These are phyloP conservation scores for Danio kyathit DNA, from an alignment of 2,797 vertebrate species.

Conservation along the genomic window DNA sequence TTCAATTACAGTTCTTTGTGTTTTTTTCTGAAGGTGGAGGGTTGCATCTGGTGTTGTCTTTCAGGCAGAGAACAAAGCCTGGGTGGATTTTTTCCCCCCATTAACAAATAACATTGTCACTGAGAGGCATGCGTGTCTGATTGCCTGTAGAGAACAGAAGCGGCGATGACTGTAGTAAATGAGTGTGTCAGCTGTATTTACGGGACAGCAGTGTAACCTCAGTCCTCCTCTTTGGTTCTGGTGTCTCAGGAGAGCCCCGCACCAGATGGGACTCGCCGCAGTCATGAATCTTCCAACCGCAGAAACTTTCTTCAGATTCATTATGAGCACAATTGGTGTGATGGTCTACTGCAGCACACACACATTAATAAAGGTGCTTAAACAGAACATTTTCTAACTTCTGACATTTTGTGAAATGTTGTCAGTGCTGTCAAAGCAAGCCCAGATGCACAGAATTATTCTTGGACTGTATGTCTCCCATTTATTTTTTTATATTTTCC, in stretches of 20 bases:
- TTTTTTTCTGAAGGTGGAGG: slow-evolving; percentile 1
- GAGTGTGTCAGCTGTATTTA: slow-evolving; percentile 43
- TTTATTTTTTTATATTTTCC: neutral
- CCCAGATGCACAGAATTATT: neutral
- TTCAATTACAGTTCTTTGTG: slow-evolving; percentile 15
- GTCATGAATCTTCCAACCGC: slow-evolving; percentile 5
- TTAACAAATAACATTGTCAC: slow-evolving; percentile 23
- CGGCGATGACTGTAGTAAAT: slow-evolving; percentile 28
- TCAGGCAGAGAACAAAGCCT: slow-evolving; percentile 22
- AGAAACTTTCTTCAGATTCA: slow-evolving; percentile 6
- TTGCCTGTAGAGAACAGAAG: slow-evolving; percentile 17
- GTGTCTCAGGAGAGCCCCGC: slow-evolving; percentile 34
- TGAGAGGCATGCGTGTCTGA: slow-evolving; percentile 32
- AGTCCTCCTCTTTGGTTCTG: slow-evolving; percentile 27
- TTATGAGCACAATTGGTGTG: neutral
- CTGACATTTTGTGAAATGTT: neutral
- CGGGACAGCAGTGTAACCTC: slow-evolving; percentile 31
- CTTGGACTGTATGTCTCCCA: neutral
- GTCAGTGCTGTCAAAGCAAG: too few relatives aligned
- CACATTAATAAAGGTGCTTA: neutral
- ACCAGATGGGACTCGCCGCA: slow-evolving; percentile 32
- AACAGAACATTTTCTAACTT: neutral
- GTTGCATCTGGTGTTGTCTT: slow-evolving; percentile 27
- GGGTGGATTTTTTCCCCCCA: slow-evolving; percentile 18
- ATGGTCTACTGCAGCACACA: neutral